These are phyloP conservation scores for Rynchops niger DNA, from an alignment of 2,113 vertebrate species.

Conservation along the genomic window DNA sequence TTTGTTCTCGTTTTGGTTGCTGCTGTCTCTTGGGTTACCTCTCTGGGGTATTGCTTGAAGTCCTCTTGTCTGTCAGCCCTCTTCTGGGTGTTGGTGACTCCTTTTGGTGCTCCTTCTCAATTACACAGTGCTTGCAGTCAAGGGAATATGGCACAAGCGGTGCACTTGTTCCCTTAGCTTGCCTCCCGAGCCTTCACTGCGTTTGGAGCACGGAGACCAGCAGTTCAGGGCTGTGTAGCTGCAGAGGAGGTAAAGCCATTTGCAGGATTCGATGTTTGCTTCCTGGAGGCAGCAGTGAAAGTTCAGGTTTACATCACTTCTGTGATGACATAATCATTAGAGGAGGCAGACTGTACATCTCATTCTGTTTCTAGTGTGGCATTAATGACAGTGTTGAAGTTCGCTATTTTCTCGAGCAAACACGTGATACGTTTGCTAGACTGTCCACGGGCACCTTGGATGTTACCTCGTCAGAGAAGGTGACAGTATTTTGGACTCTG, in stretches of 20 bases:
- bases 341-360: neutral
- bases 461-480: neutral
- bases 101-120: neutral
- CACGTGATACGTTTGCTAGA: rapidly evolving
- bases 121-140: neutral
- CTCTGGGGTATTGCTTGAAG: neutral
- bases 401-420: neutral
- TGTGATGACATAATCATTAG: neutral
- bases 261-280: neutral
- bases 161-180: neutral
- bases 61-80: neutral
- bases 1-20: neutral
- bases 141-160: neutral
- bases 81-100: neutral
- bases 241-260: neutral
- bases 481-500: neutral
- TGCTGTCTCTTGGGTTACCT: neutral
- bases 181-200: neutral
- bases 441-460: neutral
- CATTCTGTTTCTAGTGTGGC: neutral
- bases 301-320: neutral
- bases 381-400: neutral
- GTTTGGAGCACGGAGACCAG: neutral
- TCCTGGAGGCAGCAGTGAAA: neutral
- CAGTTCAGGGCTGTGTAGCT: neutral